Evolutionary conservation across 2,888 invertebrate species (phyloP).

Genomic region (Punctoribates punctum): DNA sequence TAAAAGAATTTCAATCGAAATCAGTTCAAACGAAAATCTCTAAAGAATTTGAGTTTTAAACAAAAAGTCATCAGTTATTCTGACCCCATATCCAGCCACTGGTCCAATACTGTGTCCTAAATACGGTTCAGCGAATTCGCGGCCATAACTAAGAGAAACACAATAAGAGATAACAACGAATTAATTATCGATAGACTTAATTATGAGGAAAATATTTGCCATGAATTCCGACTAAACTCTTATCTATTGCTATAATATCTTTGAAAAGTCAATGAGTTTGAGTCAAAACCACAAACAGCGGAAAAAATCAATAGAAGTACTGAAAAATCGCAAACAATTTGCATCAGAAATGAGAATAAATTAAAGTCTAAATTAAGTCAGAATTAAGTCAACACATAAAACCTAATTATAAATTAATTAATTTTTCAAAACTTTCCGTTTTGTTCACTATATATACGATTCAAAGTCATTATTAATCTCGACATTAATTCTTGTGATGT

Average conservation of each 20-base stretch:
- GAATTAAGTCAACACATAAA: background rate
- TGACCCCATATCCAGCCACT: conserved; percentile 94
- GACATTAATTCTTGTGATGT: background rate
- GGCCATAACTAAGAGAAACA: conserved; percentile 67
- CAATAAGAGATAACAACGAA: background rate
- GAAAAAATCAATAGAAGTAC: too few species aligned
- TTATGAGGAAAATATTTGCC: background rate
- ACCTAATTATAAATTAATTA: background rate
- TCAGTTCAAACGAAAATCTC: background rate
- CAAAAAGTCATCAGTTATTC: conserved; percentile 50
- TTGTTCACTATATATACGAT: too few species aligned
- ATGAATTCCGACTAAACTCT: too few species aligned
- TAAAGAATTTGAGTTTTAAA: background rate
- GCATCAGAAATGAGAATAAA: background rate
- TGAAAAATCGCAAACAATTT: too few species aligned
- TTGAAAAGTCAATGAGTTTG: background rate
- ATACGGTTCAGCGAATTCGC: conserved; percentile 84
- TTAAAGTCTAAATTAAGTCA: background rate
- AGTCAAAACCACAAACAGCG: background rate
- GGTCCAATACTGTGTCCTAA: conserved; percentile 91
- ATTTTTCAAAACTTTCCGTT: background rate
- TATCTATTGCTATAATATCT: too few species aligned
- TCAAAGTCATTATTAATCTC: background rate
- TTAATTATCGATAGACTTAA: background rate
- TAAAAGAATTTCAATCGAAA: background rate